Evolutionary conservation across 1,140 invertebrate genomes (phyloP).

Genomic region (Drosophila chauvacae): DNA sequence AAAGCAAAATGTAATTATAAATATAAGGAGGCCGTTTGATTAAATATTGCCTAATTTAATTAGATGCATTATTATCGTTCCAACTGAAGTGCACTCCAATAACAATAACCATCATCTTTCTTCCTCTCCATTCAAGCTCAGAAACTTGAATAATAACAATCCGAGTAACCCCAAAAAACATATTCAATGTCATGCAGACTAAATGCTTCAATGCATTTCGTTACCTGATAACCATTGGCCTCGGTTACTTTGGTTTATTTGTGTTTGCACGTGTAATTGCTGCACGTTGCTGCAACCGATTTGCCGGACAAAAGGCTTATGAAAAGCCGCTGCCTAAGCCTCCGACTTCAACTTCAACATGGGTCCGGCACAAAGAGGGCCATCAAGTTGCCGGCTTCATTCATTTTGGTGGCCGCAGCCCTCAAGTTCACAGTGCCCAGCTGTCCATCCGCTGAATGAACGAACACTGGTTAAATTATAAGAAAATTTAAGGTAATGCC

Average conservation of each 20-base stretch:
- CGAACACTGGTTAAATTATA: slow-evolving; percentile 5
- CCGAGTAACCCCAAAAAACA: slow-evolving; percentile 17
- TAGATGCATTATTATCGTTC: no score
- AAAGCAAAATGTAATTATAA: not conserved
- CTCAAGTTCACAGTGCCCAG: slow-evolving; percentile 60
- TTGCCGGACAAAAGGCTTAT: slow-evolving; percentile 37
- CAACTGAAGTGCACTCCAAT: not conserved
- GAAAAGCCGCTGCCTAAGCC: slow-evolving; percentile 25
- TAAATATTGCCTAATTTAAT: not conserved
- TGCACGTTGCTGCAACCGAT: slow-evolving; percentile 30
- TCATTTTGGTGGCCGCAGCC: slow-evolving; percentile 33
- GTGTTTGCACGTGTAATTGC: slow-evolving; percentile 42
- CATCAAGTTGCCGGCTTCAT: slow-evolving; percentile 34
- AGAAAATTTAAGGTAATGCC: no score
- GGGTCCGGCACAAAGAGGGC: slow-evolving; percentile 22
- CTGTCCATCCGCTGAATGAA: slow-evolving; percentile 5
- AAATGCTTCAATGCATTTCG: slow-evolving; percentile 28
- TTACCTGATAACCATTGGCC: slow-evolving; percentile 34
- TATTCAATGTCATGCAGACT: slow-evolving; percentile 46
- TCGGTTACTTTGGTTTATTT: slow-evolving; percentile 32
- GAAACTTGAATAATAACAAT: not conserved
- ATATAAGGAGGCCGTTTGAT: not conserved
- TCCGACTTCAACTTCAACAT: slow-evolving; percentile 29
- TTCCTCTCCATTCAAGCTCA: not conserved
- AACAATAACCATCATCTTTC: not conserved